These are phyloP conservation scores for Strigamia transsilvanica DNA, from an alignment of 2,888 invertebrate genomes.

Conservation along the genomic window DNA sequence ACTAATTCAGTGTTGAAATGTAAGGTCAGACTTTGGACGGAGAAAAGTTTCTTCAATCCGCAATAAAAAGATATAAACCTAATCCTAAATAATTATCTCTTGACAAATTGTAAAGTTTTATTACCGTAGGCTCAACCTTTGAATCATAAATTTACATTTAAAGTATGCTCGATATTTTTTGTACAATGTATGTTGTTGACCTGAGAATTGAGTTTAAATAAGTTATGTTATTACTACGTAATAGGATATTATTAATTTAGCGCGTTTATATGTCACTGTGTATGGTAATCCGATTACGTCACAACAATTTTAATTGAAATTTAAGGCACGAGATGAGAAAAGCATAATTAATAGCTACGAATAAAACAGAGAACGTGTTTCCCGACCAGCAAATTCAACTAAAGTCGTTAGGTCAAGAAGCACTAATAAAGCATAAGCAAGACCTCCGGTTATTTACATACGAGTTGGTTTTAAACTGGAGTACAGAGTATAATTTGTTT, in stretches of 20 bases:
- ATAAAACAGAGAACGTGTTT: background rate
- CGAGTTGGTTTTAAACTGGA: conserved; percentile 12
- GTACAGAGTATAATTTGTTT: conserved; percentile 3
- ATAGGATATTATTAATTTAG: background rate
- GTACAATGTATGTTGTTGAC: background rate
- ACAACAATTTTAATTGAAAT: conserved; percentile 27
- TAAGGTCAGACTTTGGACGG: too few species aligned
- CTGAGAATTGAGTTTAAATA: background rate
- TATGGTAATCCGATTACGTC: background rate
- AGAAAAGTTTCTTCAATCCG: background rate
- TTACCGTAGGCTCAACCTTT: too few species aligned
- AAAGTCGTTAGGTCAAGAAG: conserved; percentile 3
- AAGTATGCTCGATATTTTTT: background rate
- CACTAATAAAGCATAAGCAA: conserved; percentile 19
- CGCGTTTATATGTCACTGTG: background rate
- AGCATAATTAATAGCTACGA: conserved; percentile 1
- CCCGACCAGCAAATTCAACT: background rate
- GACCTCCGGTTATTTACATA: conserved; percentile 28
- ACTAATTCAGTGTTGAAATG: background rate
- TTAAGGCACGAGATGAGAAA: background rate
- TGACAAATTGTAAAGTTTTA: background rate
- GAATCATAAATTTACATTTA: too few species aligned
- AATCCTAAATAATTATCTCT: background rate
- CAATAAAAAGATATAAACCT: background rate
- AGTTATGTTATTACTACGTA: background rate